A percentile compares a stretch with the other conserved stretches of the same genome.
Evolutionary conservation across 2,888 invertebrate genomes (phyloP).

Genomic region (Crematogaster levior): DNA sequence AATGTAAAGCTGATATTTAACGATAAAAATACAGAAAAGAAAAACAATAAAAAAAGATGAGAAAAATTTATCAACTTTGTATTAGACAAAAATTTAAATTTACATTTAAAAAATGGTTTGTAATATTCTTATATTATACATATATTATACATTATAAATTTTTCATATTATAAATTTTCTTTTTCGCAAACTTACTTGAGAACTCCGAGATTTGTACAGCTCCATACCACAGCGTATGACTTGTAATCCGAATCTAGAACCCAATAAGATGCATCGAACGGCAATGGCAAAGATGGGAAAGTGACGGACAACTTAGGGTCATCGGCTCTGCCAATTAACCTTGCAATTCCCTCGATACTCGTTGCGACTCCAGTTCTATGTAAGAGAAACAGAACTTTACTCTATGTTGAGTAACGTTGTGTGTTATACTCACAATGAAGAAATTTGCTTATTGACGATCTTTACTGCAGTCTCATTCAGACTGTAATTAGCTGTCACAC

Average conservation of each 20-base stretch:
- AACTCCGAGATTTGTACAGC: conserved; percentile 87
- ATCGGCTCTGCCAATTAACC: conserved; percentile 86
- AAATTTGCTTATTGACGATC: conserved; percentile 86
- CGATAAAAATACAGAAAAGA: background rate
- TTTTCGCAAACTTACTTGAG: conserved; percentile 84
- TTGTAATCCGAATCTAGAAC: conserved; percentile 89
- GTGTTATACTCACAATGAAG: conserved; percentile 84
- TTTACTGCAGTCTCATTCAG: conserved; percentile 85
- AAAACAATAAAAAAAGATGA: too few relatives aligned
- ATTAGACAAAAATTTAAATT: background rate
- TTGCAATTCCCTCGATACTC: conserved; percentile 88
- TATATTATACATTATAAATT: background rate
- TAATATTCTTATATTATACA: background rate
- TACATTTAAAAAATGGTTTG: background rate
- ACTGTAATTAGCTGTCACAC: conserved; percentile 90
- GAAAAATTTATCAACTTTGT: background rate
- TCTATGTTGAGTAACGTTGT: background rate
- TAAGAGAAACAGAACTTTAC: background rate
- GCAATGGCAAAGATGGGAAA: conserved; percentile 89
- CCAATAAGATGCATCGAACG: conserved; percentile 88
- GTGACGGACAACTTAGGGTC: conserved; percentile 88
- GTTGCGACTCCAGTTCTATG: conserved; percentile 87
- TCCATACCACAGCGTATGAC: conserved; percentile 88
- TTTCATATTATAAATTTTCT: too few relatives aligned
- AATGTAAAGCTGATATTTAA: background rate